phyloP scores from a whole-genome alignment of 2,113 vertebrate genomes.

The Stigmatopora argus region DNA sequence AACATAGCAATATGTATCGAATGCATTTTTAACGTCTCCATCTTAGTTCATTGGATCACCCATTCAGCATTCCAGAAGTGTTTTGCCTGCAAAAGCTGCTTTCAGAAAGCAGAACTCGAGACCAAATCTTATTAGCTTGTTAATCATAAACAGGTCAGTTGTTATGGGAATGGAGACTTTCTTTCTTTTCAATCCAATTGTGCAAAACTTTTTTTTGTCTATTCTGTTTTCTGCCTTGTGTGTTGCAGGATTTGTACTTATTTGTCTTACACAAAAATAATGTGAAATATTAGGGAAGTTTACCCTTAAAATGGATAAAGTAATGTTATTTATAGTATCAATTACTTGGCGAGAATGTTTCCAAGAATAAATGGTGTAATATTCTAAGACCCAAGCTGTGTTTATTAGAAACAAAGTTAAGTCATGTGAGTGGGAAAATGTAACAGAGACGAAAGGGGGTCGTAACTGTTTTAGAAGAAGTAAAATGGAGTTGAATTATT shows the following conservation, averaged over 20 bases:
- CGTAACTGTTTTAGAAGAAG: too few relatives aligned
- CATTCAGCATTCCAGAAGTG: constrained; percentile 52
- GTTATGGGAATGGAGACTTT: constrained; percentile 38
- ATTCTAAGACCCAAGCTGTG: background rate
- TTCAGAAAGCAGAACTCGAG: constrained; percentile 49
- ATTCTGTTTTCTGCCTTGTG: background rate
- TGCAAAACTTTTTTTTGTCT: constrained; percentile 4
- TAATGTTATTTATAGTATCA: background rate
- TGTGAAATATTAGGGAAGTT: background rate
- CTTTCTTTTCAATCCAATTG: constrained; percentile 11
- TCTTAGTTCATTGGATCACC: constrained; percentile 18
- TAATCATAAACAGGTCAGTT: constrained; percentile 42
- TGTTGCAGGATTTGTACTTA: background rate
- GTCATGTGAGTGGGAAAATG: background rate
- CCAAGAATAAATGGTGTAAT: background rate
- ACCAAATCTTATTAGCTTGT: constrained; percentile 67
- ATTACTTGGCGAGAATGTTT: background rate
- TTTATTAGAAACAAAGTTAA: background rate
- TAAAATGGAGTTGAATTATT: too few relatives aligned
- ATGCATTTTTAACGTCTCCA: background rate
- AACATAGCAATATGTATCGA: background rate
- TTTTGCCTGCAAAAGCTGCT: constrained; percentile 58
- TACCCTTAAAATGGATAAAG: background rate
- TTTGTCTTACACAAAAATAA: background rate
- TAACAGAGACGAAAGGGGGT: background rate